Evolutionary conservation across 2,888 invertebrate genomes (phyloP).

Genomic region (Brachylomia viminalis): DNA sequence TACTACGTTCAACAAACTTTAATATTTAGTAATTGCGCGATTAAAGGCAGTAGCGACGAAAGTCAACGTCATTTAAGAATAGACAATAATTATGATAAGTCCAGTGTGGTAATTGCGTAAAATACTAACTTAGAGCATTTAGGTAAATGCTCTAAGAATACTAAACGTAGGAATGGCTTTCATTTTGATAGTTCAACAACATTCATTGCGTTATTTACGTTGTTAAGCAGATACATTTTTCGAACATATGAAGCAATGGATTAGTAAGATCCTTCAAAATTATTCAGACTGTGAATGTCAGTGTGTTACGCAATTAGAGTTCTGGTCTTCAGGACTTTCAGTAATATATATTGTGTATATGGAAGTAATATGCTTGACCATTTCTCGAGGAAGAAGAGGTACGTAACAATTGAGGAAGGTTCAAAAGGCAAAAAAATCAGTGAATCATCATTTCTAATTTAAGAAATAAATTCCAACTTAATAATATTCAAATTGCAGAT

Average conservation of each 20-base stretch:
- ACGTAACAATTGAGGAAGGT: slow-evolving; percentile 10
- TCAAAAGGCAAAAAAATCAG: neutral
- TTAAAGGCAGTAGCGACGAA: slow-evolving; percentile 67
- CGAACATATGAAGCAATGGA: too few species aligned
- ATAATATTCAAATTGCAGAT: neutral
- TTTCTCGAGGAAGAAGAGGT: slow-evolving; percentile 10
- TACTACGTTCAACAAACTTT: slow-evolving; percentile 19
- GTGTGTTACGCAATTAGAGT: too few species aligned
- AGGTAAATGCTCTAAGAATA: too few species aligned
- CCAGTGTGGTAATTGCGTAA: too few species aligned
- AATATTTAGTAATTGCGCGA: slow-evolving; percentile 14
- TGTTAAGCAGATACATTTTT: too few species aligned
- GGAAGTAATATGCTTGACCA: neutral
- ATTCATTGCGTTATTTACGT: too few species aligned
- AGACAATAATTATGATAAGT: neutral
- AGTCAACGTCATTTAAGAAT: neutral
- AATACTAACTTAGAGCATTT: too few species aligned
- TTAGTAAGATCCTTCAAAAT: too few species aligned
- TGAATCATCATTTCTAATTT: slow-evolving; percentile 25
- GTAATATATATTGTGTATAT: neutral
- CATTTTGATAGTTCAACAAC: too few species aligned
- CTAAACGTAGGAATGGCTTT: too few species aligned
- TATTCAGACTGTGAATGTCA: too few species aligned
- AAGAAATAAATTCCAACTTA: neutral
- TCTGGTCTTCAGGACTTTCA: neutral